These are phyloP conservation scores for Pempheris klunzingeri DNA, from an alignment of 2,797 vertebrate species.

Conservation along the genomic window DNA sequence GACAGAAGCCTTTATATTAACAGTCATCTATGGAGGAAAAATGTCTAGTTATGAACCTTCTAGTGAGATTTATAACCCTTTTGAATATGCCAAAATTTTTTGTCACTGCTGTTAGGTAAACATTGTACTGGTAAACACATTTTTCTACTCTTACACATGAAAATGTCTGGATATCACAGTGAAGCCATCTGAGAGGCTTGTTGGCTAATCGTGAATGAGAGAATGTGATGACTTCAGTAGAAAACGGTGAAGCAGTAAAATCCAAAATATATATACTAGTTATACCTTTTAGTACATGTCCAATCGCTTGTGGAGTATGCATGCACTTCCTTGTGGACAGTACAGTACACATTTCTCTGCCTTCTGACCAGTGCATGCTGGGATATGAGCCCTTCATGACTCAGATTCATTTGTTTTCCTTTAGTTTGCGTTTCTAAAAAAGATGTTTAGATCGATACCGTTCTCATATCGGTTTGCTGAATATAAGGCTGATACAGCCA, in stretches of 20 bases:
- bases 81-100: constrained; percentile 20
- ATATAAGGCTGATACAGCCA: background rate
- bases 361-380: constrained; percentile 9
- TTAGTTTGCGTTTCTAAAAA: no score
- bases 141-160: constrained; percentile 33
- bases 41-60: constrained; percentile 21
- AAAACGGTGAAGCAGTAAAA: constrained; percentile 25
- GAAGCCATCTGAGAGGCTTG: constrained; percentile 46
- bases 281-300: background rate
- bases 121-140: constrained; percentile 69
- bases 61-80: constrained; percentile 22
- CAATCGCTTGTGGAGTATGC: constrained; percentile 7
- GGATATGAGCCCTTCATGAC: constrained; percentile 2
- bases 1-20: constrained; percentile 63
- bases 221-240: constrained; percentile 36
- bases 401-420: constrained; percentile 15
- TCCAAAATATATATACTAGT: background rate
- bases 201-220: constrained; percentile 40
- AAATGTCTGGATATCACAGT: constrained; percentile 65
- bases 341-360: constrained; percentile 2
- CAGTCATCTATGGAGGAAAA: constrained; percentile 64
- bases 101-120: constrained; percentile 61
- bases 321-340: constrained; percentile 11
- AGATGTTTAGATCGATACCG: background rate
- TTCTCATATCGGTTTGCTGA: background rate